Conservation (phyloP, 2,888 invertebrate species). For the Lymantria dispar region DNA sequence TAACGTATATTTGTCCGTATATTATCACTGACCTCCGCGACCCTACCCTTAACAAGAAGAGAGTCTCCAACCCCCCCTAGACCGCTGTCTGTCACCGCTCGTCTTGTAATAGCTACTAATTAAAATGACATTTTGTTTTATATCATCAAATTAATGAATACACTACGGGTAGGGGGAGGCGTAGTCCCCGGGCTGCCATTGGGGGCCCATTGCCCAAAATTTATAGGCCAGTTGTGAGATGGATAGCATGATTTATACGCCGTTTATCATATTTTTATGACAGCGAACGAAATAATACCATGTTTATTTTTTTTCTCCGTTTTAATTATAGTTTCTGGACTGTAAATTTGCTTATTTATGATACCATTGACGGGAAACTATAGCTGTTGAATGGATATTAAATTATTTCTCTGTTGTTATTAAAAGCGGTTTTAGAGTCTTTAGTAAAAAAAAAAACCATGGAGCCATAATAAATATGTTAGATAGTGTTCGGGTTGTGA, state of each 20-base stretch:
- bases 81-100: conserved; percentile 56
- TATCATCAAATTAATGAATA: conserved; percentile 65
- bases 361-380: conserved; percentile 19
- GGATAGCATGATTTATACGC: conserved; percentile 61
- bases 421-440: conserved; percentile 20
- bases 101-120: conserved; percentile 63
- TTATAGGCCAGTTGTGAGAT: conserved; percentile 45
- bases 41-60: conserved; percentile 47
- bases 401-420: conserved; percentile 29
- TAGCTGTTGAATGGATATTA: conserved; percentile 29
- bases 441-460: conserved; percentile 29
- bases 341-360: conserved; percentile 39
- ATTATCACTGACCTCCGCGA: conserved; percentile 23
- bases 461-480: conserved; percentile 27
- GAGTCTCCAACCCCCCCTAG: conserved; percentile 34
- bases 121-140: conserved; percentile 70
- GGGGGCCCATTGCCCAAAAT: conserved; percentile 43
- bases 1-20: conserved; percentile 13
- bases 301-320: conserved; percentile 33
- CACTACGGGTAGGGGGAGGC: conserved; percentile 32
- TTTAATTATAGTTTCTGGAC: conserved; percentile 42
- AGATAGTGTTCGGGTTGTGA: conserved; percentile 23
- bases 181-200: conserved; percentile 21
- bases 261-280: conserved; percentile 63
- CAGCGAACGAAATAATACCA: conserved; percentile 44